Evolutionary conservation across 2,888 invertebrate species (phyloP).

Genomic region (Tridacna gigas): DNA sequence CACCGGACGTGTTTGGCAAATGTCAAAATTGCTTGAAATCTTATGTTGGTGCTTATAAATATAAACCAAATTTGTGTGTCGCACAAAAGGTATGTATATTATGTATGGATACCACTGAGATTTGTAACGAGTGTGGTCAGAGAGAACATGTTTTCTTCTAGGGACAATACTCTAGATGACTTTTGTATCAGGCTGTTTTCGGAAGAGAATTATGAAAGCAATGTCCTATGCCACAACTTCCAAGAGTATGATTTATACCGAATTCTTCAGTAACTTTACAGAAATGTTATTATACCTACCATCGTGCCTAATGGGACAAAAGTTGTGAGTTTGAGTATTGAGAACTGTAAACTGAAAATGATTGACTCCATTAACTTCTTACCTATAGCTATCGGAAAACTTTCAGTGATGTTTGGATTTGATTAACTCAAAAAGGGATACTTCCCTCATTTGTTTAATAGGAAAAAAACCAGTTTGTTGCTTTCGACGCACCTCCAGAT

Average conservation of each 20-base stretch:
- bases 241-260: too few species aligned
- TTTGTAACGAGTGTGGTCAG: too few species aligned
- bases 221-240: too few species aligned
- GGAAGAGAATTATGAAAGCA: slow-evolving; percentile 30
- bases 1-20: slow-evolving; percentile 13
- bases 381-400: neutral
- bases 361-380: neutral
- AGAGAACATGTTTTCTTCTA: too few species aligned
- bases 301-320: slow-evolving; percentile 44
- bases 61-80: too few species aligned
- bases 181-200: slow-evolving; percentile 46
- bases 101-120: slow-evolving; percentile 22
- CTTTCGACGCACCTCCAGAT: slow-evolving; percentile 27
- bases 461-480: slow-evolving; percentile 23
- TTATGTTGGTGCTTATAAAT: slow-evolving; percentile 27
- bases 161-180: too few species aligned
- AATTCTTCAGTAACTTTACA: slow-evolving; percentile 38
- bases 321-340: slow-evolving; percentile 5
- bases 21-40: slow-evolving; percentile 37
- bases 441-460: slow-evolving; percentile 16
- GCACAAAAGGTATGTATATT: too few species aligned
- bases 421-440: neutral
- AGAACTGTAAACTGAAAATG: neutral
- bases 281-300: slow-evolving; percentile 34
- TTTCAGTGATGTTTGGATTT: neutral